phyloP scores from a whole-genome alignment of 2,888 invertebrate species.

The Priocnemis perturbator region DNA sequence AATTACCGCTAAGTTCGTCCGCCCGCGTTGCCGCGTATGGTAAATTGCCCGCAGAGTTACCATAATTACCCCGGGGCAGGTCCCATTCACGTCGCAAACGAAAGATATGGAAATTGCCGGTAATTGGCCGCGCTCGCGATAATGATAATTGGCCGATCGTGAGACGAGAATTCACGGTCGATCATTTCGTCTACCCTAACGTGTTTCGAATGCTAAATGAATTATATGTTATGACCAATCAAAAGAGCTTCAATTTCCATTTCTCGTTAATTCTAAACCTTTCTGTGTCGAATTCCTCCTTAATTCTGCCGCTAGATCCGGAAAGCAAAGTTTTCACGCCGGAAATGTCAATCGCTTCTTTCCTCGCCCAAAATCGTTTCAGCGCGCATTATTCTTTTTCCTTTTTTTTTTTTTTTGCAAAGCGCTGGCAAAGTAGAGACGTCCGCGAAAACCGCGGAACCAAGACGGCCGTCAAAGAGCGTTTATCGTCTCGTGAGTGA shows the following conservation, averaged over 20 bases:
- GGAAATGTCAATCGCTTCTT: neutral
- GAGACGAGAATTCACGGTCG: constrained; percentile 16
- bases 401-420: too few species aligned
- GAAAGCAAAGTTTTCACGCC: neutral
- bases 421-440: too few species aligned
- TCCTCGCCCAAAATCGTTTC: neutral
- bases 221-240: too few species aligned
- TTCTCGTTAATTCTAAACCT: too few species aligned
- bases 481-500: too few species aligned
- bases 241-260: too few species aligned
- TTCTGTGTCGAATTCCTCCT: too few species aligned
- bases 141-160: constrained; percentile 27
- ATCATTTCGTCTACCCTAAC: neutral
- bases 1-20: constrained; percentile 26
- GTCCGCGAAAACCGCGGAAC: too few species aligned
- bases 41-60: constrained; percentile 38
- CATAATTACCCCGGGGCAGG: constrained; percentile 35
- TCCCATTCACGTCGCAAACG: constrained; percentile 32
- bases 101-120: constrained; percentile 44
- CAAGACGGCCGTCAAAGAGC: too few species aligned
- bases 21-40: constrained; percentile 14
- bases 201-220: neutral
- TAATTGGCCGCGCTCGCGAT: constrained; percentile 28
- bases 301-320: too few species aligned
- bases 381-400: too few species aligned